A percentile compares a stretch with the other conserved stretches of the same genome.
These are phyloP conservation scores for Sander lucioperca DNA, from an alignment of 2,113 vertebrate genomes.

Conservation along the genomic window DNA sequence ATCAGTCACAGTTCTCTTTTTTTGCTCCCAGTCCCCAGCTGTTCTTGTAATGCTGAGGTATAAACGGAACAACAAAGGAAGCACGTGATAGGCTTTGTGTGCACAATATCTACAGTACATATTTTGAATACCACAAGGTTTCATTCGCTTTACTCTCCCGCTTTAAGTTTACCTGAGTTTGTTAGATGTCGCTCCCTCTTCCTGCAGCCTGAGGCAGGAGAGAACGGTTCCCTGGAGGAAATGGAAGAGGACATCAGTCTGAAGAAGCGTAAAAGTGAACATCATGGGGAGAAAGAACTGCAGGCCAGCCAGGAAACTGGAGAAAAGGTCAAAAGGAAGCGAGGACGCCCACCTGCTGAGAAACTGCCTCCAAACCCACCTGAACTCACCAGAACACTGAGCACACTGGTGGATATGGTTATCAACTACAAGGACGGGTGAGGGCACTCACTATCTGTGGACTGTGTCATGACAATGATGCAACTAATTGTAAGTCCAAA, in stretches of 20 bases:
- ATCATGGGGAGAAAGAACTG: constrained; percentile 89
- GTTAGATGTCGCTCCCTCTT: constrained; percentile 31
- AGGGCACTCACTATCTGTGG: constrained; percentile 33
- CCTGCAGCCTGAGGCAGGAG: constrained; percentile 85
- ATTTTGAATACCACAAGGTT: not conserved
- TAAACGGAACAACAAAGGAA: constrained; percentile 7
- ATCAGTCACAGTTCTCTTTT: not conserved
- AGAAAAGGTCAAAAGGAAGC: constrained; percentile 95
- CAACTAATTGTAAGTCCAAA: not conserved
- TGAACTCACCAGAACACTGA: constrained; percentile 96
- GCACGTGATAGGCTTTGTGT: not conserved
- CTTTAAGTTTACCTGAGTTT: constrained; percentile 3
- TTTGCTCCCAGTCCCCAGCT: not conserved
- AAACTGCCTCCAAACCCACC: constrained; percentile 97
- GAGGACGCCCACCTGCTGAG: constrained; percentile 96
- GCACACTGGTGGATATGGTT: constrained; percentile 97
- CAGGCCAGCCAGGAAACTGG: constrained; percentile 84
- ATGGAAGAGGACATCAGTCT: constrained; percentile 96
- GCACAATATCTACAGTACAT: not conserved
- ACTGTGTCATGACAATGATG: not conserved
- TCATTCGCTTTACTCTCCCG: not conserved
- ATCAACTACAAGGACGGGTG: constrained; percentile 99
- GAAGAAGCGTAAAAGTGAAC: constrained; percentile 94
- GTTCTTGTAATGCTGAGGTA: not conserved
- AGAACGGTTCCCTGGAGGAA: constrained; percentile 93